Evolutionary conservation across 2,888 invertebrate species (phyloP).

Genomic region (Pyrochroa serraticornis): DNA sequence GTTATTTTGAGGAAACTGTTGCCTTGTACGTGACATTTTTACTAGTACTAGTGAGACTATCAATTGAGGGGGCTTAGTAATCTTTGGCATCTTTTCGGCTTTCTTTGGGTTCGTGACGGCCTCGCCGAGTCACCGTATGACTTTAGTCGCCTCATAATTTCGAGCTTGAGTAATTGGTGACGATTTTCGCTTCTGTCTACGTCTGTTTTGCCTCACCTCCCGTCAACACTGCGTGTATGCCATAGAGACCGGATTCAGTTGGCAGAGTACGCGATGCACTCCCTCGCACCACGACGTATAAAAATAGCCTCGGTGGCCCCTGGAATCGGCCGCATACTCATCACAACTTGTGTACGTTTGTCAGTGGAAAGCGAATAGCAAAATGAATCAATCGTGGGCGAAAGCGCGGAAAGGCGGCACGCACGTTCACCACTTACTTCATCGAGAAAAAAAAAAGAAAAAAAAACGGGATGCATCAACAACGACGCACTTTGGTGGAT

Average conservation of each 20-base stretch:
- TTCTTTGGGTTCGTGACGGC: conserved; percentile 13
- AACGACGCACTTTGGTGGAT: not conserved
- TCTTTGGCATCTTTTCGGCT: conserved; percentile 1
- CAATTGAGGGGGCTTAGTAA: too few relatives aligned
- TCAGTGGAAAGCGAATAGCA: conserved; percentile 28
- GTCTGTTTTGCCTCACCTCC: conserved; percentile 2
- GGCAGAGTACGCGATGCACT: conserved; percentile 40
- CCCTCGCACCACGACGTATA: conserved; percentile 40
- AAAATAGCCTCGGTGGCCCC: conserved; percentile 44
- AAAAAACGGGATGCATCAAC: not conserved
- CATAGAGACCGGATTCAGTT: conserved; percentile 30
- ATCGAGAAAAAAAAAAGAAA: not conserved
- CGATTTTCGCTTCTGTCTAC: conserved; percentile 10
- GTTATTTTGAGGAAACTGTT: too few relatives aligned
- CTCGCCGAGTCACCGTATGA: not conserved
- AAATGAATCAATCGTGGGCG: conserved; percentile 29
- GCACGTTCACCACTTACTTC: conserved; percentile 13
- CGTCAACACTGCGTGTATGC: conserved; percentile 17
- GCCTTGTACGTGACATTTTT: too few relatives aligned
- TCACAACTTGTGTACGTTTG: conserved; percentile 36
- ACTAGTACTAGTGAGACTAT: too few relatives aligned
- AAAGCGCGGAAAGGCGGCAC: conserved; percentile 10
- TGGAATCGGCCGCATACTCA: conserved; percentile 40
- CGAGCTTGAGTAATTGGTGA: conserved; percentile 29
- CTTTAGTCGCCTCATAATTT: conserved; percentile 11